Evolutionary conservation across 2,797 vertebrate species (phyloP).

Genomic region (Macrochelys suwanniensis): DNA sequence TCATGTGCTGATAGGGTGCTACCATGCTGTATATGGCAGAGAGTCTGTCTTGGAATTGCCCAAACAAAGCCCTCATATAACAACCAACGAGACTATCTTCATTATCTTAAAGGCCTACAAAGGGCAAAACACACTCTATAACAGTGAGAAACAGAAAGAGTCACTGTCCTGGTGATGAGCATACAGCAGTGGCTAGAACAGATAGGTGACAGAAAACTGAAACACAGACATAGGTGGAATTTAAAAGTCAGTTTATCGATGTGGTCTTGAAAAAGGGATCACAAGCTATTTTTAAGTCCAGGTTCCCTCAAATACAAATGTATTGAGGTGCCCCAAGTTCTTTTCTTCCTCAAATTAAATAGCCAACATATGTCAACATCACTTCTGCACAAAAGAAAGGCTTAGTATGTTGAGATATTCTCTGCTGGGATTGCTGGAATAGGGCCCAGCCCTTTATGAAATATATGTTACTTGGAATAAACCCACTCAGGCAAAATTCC

Average conservation of each 20-base stretch:
- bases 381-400: background rate
- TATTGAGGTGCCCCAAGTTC: conserved; percentile 22
- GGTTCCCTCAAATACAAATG: background rate
- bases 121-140: background rate
- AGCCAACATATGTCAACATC: background rate
- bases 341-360: background rate
- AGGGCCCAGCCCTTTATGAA: background rate
- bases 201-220: background rate
- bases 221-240: background rate
- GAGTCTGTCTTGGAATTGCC: background rate
- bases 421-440: conserved; percentile 43
- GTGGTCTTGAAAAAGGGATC: conserved; percentile 17
- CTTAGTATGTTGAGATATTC: background rate
- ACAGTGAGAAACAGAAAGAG: background rate
- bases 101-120: background rate
- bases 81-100: background rate
- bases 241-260: conserved; percentile 13
- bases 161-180: background rate
- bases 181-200: background rate
- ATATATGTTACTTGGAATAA: background rate
- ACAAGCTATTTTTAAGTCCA: conserved; percentile 20
- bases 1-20: background rate
- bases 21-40: background rate
- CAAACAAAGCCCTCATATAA: background rate
- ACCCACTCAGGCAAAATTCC: background rate